Percentiles rank a stretch among this genome's conserved stretches.
Evolutionary conservation across 2,797 vertebrate species (phyloP).

Genomic region (Thaleichthys pacificus): DNA sequence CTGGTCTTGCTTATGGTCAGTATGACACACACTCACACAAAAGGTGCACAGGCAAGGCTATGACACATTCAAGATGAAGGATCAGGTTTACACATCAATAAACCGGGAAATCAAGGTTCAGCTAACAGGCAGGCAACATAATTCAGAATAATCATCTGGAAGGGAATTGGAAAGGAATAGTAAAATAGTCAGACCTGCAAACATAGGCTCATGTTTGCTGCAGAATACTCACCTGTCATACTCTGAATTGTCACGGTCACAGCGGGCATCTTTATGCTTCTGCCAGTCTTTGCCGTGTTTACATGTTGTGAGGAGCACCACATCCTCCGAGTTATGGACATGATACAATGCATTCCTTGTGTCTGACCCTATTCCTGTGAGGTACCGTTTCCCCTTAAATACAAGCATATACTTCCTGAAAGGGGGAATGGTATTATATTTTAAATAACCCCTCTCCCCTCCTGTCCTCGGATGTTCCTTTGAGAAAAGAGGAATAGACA

Average conservation of each 20-base stretch:
- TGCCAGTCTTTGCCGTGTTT: constrained; percentile 99
- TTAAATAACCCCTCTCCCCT: constrained; percentile 92
- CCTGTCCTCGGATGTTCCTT: constrained; percentile 98
- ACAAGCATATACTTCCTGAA: constrained; percentile 98
- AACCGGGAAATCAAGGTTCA: neutral
- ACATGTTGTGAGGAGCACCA: constrained; percentile 97
- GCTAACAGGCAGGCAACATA: neutral
- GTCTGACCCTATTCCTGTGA: constrained; percentile 98
- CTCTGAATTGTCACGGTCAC: constrained; percentile 93
- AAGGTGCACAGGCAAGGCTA: neutral
- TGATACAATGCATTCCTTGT: constrained; percentile 98
- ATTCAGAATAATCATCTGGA: neutral
- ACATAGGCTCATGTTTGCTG: neutral
- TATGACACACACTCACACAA: neutral
- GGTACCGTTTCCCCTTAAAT: constrained; percentile 98
- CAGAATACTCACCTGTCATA: constrained; percentile 94
- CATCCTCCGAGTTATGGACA: constrained; percentile 95
- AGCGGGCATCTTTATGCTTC: constrained; percentile 97
- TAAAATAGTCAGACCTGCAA: neutral
- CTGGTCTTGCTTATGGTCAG: neutral
- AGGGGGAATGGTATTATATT: constrained; percentile 94
- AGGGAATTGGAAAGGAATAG: constrained; percentile 19
- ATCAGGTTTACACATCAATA: neutral
- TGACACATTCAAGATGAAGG: neutral
- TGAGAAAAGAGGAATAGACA: constrained; percentile 98